A percentile compares a stretch with the other conserved stretches of the same genome.
These are phyloP conservation scores for Crocuta crocuta DNA, from an alignment of 2,113 vertebrate species.

Conservation along the genomic window DNA sequence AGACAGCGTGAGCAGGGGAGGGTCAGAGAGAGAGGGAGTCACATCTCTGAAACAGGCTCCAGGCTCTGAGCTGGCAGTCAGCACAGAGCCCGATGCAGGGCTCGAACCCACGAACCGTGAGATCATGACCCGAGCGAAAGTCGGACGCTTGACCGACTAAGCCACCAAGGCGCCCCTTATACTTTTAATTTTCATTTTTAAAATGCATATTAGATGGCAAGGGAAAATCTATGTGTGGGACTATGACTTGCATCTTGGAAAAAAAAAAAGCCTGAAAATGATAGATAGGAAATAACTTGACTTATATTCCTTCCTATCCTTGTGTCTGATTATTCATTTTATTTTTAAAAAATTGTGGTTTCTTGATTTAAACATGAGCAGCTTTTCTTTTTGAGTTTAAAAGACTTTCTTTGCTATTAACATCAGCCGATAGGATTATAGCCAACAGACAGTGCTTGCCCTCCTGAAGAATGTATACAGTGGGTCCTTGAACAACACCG, in stretches of 20 bases:
- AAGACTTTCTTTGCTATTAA: neutral
- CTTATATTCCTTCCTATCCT: neutral
- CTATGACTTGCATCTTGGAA: constrained; percentile 17
- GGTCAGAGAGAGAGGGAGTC: no score
- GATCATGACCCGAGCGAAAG: no score
- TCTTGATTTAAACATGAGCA: neutral
- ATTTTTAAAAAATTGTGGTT: constrained; percentile 56
- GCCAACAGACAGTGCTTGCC: neutral
- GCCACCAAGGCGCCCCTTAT: no score
- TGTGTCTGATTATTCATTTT: constrained; percentile 44
- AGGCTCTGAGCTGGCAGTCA: no score
- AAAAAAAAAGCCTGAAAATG: neutral
- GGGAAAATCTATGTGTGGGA: neutral
- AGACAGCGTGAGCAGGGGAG: no score
- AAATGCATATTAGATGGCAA: neutral
- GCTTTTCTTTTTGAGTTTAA: constrained; percentile 11
- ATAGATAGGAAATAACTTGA: constrained; percentile 63
- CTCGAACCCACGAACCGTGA: no score
- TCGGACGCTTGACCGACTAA: no score
- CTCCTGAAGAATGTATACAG: neutral
- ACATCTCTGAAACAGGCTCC: no score
- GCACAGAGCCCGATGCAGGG: no score
- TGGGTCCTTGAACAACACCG: neutral
- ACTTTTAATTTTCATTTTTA: constrained; percentile 43
- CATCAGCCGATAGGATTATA: neutral